Percentiles rank a stretch among this genome's conserved stretches.
phyloP scores from a whole-genome alignment of 2,113 vertebrate species.

The Protobothrops mucrosquamatus region DNA sequence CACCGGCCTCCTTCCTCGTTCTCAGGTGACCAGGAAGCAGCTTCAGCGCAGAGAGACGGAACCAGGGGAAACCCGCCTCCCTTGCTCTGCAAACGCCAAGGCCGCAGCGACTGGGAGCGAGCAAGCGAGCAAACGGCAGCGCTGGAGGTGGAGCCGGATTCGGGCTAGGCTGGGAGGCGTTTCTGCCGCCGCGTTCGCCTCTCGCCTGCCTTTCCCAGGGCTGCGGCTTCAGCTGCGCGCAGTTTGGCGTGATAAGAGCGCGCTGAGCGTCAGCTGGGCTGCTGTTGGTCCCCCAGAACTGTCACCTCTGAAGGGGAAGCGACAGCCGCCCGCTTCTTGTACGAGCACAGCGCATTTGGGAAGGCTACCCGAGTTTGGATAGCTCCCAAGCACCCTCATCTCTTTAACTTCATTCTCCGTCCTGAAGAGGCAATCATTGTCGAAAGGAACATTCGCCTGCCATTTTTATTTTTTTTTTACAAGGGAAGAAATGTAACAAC shows the following conservation, averaged over 20 bases:
- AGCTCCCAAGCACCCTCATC: neutral
- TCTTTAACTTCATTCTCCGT: neutral
- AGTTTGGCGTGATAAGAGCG: neutral
- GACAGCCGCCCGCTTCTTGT: neutral
- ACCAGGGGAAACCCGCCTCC: neutral
- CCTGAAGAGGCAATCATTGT: neutral
- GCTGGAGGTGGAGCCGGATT: neutral
- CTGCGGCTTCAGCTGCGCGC: neutral
- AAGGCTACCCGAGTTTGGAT: neutral
- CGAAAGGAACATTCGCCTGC: neutral
- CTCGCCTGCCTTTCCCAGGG: neutral
- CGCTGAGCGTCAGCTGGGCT: neutral
- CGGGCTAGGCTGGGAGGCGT: neutral
- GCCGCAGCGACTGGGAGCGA: neutral
- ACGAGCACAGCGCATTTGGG: neutral
- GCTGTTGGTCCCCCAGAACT: neutral
- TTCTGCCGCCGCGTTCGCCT: neutral
- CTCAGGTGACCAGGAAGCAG: conserved; percentile 21
- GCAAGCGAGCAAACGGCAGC: neutral
- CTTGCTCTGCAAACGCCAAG: neutral
- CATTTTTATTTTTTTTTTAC: neutral
- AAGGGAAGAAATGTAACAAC: neutral
- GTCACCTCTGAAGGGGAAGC: neutral
- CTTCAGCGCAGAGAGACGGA: neutral
- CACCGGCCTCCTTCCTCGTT: conserved; percentile 2